Percentiles rank a stretch among this genome's conserved stretches.
Conservation (phyloP, 2,888 invertebrate genomes). For the Chrysolina americana region DNA sequence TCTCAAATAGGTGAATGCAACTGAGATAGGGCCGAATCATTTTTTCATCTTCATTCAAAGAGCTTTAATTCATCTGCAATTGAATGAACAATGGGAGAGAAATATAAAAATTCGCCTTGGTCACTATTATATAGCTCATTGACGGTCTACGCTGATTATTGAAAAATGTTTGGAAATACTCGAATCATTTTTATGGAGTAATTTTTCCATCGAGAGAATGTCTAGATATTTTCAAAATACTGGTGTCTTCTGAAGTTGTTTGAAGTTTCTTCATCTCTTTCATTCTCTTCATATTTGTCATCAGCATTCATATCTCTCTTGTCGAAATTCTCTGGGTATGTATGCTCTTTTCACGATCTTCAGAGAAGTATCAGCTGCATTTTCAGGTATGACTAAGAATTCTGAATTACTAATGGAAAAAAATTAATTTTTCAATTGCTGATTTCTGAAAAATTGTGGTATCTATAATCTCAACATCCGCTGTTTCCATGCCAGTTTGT, state of each 20-base stretch:
- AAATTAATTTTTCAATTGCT: slow-evolving; percentile 16
- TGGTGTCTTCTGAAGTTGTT: slow-evolving; percentile 63
- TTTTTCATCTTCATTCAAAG: not conserved
- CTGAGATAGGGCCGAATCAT: not conserved
- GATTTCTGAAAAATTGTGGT: slow-evolving; percentile 41
- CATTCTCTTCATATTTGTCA: slow-evolving; percentile 58
- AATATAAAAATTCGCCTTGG: not conserved
- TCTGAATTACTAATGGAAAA: not conserved
- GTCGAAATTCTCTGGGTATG: slow-evolving; percentile 33
- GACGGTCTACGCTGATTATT: slow-evolving; percentile 46
- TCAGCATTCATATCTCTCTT: slow-evolving; percentile 53
- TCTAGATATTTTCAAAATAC: slow-evolving; percentile 46
- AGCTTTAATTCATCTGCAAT: not conserved
- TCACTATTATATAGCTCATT: slow-evolving; percentile 19
- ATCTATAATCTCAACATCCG: slow-evolving; percentile 62
- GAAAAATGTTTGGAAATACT: slow-evolving; percentile 64
- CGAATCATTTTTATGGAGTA: slow-evolving; percentile 61
- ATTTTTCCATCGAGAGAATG: slow-evolving; percentile 55
- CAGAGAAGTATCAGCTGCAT: slow-evolving; percentile 3
- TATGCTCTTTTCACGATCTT: slow-evolving; percentile 30
- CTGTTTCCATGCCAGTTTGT: slow-evolving; percentile 35
- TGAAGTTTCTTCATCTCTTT: slow-evolving; percentile 62
- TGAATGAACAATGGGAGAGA: not conserved
- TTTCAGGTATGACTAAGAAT: not conserved
- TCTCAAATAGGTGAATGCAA: too few relatives aligned